Evolutionary conservation across 2,797 vertebrate species (phyloP).

Genomic region (Chaetophractus vellerosus): DNA sequence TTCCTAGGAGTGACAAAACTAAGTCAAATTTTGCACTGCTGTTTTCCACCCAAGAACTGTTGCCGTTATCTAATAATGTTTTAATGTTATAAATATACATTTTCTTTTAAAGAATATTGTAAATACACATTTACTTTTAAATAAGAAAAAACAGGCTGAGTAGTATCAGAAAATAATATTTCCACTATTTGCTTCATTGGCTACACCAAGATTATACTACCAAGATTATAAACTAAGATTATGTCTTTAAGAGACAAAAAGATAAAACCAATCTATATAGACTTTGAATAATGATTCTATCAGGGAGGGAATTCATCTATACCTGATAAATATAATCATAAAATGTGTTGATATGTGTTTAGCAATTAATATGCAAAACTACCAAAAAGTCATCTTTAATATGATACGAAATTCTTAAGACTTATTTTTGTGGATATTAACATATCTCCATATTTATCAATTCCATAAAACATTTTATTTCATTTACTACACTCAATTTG

Average conservation of each 20-base stretch:
- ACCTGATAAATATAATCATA: constrained; percentile 59
- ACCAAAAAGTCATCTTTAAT: constrained; percentile 1
- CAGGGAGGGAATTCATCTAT: constrained; percentile 76
- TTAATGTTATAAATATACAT: constrained; percentile 10
- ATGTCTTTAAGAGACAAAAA: constrained; percentile 73
- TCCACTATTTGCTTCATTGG: constrained; percentile 55
- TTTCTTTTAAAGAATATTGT: constrained; percentile 68
- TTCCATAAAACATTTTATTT: constrained; percentile 69
- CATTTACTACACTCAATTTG: constrained; percentile 69
- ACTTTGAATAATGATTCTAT: constrained; percentile 68
- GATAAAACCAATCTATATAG: constrained; percentile 74
- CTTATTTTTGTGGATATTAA: constrained; percentile 8
- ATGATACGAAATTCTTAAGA: constrained; percentile 4
- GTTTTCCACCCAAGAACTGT: constrained; percentile 33
- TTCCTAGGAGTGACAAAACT: constrained; percentile 75
- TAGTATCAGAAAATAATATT: constrained; percentile 36
- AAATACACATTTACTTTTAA: not conserved
- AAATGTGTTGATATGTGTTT: constrained; percentile 41
- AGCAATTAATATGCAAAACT: constrained; percentile 59
- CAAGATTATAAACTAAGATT: too few species aligned
- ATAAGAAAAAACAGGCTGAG: constrained; percentile 51
- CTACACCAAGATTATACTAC: constrained; percentile 34
- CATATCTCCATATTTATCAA: constrained; percentile 53
- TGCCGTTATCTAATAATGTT: constrained; percentile 42
- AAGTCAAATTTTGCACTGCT: constrained; percentile 52